Percentiles rank a stretch among this genome's conserved stretches.
Evolutionary conservation across 1,140 invertebrate species (phyloP).

Genomic region (Neomicropteryx cornuta): DNA sequence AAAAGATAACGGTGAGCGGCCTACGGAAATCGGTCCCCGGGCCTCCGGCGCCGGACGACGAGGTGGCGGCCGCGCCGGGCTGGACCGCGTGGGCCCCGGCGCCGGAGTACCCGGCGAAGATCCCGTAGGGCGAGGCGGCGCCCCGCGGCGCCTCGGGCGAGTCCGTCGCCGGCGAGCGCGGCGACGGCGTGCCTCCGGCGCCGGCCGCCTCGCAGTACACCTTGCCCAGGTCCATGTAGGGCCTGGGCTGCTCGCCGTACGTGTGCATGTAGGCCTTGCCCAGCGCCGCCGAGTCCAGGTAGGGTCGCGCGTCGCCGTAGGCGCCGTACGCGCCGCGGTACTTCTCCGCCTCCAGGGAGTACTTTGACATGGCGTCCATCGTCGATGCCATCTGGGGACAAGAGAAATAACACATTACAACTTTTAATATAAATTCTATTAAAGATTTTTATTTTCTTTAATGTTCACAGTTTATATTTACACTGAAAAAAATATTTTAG

Average conservation of each 20-base stretch:
- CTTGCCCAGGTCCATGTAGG: slow-evolving; percentile 58
- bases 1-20: slow-evolving; percentile 77
- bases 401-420: slow-evolving; percentile 7
- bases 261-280: slow-evolving; percentile 76
- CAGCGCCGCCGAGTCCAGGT: slow-evolving; percentile 60
- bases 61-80: too few species aligned
- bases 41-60: slow-evolving; percentile 47
- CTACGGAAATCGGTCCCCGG: slow-evolving; percentile 59
- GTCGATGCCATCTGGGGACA: slow-evolving; percentile 51
- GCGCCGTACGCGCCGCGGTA: slow-evolving; percentile 58
- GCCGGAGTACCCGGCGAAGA: slow-evolving; percentile 44
- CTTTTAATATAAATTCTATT: too few species aligned
- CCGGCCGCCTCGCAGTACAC: slow-evolving; percentile 45
- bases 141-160: slow-evolving; percentile 49
- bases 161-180: slow-evolving; percentile 39
- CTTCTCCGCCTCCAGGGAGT: slow-evolving; percentile 64
- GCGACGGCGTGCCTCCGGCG: slow-evolving; percentile 29
- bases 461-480: too few species aligned
- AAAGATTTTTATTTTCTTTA: too few species aligned
- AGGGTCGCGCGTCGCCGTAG: slow-evolving; percentile 59
- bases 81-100: slow-evolving; percentile 43
- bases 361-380: slow-evolving; percentile 66
- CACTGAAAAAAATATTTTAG: too few species aligned
- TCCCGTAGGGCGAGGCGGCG: slow-evolving; percentile 49
- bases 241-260: slow-evolving; percentile 59